phyloP scores from a whole-genome alignment of 2,113 vertebrate genomes.

The Hippolais icterina region DNA sequence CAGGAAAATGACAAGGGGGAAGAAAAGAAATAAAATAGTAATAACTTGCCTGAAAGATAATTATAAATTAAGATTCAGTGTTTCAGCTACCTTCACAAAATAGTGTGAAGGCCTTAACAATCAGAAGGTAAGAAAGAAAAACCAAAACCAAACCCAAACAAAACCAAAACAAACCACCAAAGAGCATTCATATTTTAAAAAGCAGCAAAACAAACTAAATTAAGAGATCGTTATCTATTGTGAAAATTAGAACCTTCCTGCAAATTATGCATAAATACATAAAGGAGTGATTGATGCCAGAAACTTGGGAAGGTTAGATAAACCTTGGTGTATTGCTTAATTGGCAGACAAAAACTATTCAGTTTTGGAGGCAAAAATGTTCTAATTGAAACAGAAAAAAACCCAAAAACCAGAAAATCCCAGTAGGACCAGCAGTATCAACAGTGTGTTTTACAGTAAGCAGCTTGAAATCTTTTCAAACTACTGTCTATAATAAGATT shows the following conservation, averaged over 20 bases:
- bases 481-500: neutral
- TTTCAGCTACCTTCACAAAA: neutral
- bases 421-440: neutral
- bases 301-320: neutral
- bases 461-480: neutral
- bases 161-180: neutral
- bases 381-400: neutral
- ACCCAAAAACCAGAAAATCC: neutral
- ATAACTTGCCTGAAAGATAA: neutral
- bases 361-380: neutral
- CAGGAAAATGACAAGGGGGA: neutral
- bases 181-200: neutral
- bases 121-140: neutral
- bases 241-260: neutral
- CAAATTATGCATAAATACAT: neutral
- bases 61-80: neutral
- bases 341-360: neutral
- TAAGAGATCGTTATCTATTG: neutral
- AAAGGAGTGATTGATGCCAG: neutral
- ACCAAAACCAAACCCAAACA: neutral
- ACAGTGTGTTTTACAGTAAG: neutral
- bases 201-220: neutral
- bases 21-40: neutral
- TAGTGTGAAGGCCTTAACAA: neutral
- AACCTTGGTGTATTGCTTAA: neutral